Conservation (phyloP, 2,113 vertebrate species). For the Atractosteus spatula region DNA sequence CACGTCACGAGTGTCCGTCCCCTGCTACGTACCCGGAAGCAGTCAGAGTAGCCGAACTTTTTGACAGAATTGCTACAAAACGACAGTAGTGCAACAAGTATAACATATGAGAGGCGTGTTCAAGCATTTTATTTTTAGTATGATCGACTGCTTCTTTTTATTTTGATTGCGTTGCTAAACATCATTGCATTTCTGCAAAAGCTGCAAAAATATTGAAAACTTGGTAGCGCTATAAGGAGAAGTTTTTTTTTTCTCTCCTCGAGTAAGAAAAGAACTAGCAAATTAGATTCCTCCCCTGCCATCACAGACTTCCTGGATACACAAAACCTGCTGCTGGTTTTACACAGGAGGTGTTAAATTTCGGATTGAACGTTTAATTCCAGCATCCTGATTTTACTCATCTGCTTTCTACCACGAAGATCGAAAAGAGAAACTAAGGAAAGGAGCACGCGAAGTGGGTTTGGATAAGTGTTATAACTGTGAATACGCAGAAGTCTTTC, state of each 20-base stretch:
- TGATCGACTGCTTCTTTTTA: no score
- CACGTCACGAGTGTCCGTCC: neutral
- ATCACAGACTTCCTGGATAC: conserved; percentile 14
- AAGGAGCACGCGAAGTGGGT: conserved; percentile 21
- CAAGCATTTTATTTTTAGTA: no score
- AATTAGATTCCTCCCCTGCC: neutral
- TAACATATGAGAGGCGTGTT: no score
- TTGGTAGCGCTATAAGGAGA: neutral
- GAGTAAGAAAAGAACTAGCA: no score
- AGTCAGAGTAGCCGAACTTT: neutral
- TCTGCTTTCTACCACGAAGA: neutral
- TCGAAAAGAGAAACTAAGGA: neutral
- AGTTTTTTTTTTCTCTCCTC: no score
- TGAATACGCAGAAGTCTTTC: neutral
- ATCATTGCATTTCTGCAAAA: no score
- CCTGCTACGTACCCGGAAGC: conserved; percentile 27
- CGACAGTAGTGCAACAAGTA: no score
- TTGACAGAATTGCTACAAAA: no score
- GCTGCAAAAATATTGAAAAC: neutral
- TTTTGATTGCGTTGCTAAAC: no score
- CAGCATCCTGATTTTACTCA: neutral
- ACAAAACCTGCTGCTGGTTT: neutral
- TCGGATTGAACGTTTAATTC: neutral
- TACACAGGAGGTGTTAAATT: neutral
- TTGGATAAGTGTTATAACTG: conserved; percentile 22